phyloP scores from a whole-genome alignment of 2,888 invertebrate species.

The Drosophila mettleri region DNA sequence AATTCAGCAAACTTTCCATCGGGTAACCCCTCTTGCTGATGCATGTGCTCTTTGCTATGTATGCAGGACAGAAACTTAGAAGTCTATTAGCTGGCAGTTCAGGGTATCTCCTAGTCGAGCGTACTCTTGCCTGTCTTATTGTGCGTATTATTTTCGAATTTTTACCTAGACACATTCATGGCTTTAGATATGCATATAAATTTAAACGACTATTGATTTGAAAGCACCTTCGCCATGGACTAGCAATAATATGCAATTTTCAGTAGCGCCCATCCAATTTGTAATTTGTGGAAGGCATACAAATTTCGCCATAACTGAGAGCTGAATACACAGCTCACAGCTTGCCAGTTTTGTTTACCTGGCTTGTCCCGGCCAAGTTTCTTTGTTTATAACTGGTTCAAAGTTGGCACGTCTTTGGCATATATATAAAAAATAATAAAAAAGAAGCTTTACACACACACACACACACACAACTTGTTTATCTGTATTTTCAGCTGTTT shows the following conservation, averaged over 20 bases:
- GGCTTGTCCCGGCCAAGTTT: conserved; percentile 41
- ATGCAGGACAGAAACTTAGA: no score
- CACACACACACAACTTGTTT: conserved; percentile 60
- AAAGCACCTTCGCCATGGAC: conserved; percentile 6
- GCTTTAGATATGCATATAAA: conserved; percentile 22
- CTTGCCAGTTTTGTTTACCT: conserved; percentile 30
- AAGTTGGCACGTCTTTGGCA: conserved; percentile 76
- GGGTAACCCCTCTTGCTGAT: no score
- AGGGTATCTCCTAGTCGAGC: no score
- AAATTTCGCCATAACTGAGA: conserved; percentile 65
- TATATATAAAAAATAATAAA: conserved; percentile 42
- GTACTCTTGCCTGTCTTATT: no score
- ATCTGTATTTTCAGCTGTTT: conserved; percentile 70
- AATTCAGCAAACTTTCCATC: no score
- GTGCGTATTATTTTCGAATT: no score
- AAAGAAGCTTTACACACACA: conserved; percentile 16
- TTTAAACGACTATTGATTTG: conserved; percentile 1
- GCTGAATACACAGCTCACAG: conserved; percentile 18
- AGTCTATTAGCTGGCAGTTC: no score
- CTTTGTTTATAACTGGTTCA: conserved; percentile 78
- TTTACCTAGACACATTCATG: conserved; percentile 5
- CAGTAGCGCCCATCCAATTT: conserved; percentile 51
- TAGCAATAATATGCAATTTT: conserved; percentile 35
- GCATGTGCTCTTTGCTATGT: no score
- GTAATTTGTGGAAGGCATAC: conserved; percentile 67